Evolutionary conservation across 2,113 vertebrate genomes (phyloP).

Genomic region (Mus pahari): DNA sequence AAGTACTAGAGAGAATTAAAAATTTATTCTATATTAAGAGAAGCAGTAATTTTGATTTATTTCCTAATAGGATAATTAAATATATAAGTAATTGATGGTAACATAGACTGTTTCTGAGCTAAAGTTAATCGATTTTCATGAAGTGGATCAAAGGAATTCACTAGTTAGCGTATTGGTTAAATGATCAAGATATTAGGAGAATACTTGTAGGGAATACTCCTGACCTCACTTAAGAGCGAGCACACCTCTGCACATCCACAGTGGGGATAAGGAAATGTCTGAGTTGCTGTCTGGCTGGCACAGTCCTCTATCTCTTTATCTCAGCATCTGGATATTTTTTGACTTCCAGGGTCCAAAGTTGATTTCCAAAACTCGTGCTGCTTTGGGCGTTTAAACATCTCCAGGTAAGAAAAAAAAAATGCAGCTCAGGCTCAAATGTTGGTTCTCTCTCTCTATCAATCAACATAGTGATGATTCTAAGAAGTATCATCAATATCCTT

Average conservation of each 20-base stretch:
- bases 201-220: not conserved
- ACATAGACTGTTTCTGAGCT: not conserved
- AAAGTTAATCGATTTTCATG: constrained; percentile 1
- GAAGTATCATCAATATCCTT: not conserved
- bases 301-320: not conserved
- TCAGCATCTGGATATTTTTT: constrained; percentile 56
- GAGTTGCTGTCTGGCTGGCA: not conserved
- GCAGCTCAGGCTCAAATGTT: not conserved
- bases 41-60: constrained; percentile 39
- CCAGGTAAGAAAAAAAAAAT: constrained; percentile 75
- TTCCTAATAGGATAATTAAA: not conserved
- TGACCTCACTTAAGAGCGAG: not conserved
- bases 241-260: not conserved
- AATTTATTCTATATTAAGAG: not conserved
- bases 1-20: constrained; percentile 12
- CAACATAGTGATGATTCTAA: not conserved
- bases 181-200: not conserved
- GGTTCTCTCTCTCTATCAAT: not conserved
- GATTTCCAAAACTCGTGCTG: constrained; percentile 77
- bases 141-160: constrained; percentile 8
- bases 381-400: constrained; percentile 76
- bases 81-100: not conserved
- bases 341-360: constrained; percentile 76
- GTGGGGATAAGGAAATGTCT: not conserved
- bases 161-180: constrained; percentile 23